phyloP scores from a whole-genome alignment of 2,113 vertebrate genomes.

The Nothobranchius kuhntae region DNA sequence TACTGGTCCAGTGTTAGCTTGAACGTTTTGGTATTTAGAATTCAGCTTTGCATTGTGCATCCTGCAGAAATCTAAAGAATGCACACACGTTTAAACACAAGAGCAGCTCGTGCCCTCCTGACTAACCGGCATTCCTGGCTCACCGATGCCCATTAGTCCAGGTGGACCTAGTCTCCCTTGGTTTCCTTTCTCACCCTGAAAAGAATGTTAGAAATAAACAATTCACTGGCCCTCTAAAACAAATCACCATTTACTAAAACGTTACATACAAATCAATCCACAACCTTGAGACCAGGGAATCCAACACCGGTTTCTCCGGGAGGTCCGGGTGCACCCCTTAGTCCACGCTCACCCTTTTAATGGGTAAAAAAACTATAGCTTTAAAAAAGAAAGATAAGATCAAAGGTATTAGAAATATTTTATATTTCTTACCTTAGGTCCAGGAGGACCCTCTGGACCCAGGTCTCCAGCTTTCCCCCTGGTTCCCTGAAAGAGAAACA shows the following conservation, averaged over 20 bases:
- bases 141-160: conserved; percentile 81
- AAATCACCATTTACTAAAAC: no score
- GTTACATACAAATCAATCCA: background rate
- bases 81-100: no score
- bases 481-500: conserved; percentile 74
- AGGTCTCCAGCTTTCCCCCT: conserved; percentile 81
- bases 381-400: background rate
- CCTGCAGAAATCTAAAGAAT: no score
- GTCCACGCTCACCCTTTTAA: conserved; percentile 77
- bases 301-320: conserved; percentile 81
- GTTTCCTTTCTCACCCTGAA: conserved; percentile 84
- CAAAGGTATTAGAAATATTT: background rate
- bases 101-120: no score
- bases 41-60: no score
- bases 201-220: background rate
- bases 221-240: no score
- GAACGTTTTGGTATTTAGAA: no score
- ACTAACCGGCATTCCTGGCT: conserved; percentile 86
- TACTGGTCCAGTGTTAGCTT: no score
- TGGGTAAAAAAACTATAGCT: no score
- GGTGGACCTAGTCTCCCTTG: conserved; percentile 81
- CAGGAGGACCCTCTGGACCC: conserved; percentile 82
- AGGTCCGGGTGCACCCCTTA: conserved; percentile 79
- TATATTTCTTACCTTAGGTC: conserved; percentile 82
- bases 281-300: conserved; percentile 85